Percentiles rank a stretch among this genome's conserved stretches.
Evolutionary conservation across 2,888 invertebrate genomes (phyloP).

Genomic region (Myopa tessellatipennis): DNA sequence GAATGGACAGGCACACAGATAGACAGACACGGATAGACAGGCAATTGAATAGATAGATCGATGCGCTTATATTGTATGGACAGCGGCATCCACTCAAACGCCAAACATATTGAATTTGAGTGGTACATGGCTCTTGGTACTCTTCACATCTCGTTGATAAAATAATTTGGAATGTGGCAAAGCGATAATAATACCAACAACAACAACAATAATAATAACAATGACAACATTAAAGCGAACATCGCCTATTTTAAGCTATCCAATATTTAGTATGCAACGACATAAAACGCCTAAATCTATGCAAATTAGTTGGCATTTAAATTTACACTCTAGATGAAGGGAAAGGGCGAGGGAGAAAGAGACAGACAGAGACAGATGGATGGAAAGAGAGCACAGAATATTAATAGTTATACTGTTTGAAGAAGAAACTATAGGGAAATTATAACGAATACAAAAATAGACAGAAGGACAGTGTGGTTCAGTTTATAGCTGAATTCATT

Average conservation of each 20-base stretch:
- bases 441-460: no score
- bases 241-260: not conserved
- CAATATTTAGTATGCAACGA: slow-evolving; percentile 3
- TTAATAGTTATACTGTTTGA: no score
- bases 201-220: slow-evolving; percentile 14
- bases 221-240: not conserved
- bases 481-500: no score
- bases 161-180: slow-evolving; percentile 23
- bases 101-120: slow-evolving; percentile 13
- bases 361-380: not conserved
- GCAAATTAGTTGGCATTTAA: slow-evolving; percentile 13
- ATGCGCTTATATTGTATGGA: not conserved
- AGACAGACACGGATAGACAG: slow-evolving; percentile 8
- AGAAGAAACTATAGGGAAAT: no score
- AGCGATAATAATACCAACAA: slow-evolving; percentile 14
- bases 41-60: not conserved
- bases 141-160: slow-evolving; percentile 21
- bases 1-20: not conserved
- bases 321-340: not conserved
- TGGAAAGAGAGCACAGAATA: not conserved
- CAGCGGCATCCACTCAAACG: not conserved
- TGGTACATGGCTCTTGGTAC: not conserved
- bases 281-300: slow-evolving; percentile 8
- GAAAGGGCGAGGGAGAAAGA: not conserved
- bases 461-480: no score